Conservation (phyloP, 2,888 invertebrate genomes). For the Keiferia lycopersicella region DNA sequence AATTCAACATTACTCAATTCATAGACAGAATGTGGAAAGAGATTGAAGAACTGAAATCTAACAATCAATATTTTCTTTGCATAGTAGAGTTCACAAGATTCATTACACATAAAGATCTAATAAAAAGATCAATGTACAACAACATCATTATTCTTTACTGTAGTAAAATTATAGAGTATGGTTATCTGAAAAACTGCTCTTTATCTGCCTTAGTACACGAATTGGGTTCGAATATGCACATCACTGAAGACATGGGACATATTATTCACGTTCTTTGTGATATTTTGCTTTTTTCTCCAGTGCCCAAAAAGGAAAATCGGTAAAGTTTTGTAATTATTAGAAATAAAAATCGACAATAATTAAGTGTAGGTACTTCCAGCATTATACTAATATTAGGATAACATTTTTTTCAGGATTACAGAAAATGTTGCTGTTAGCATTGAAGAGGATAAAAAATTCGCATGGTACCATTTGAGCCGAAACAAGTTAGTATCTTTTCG, state of each 20-base stretch:
- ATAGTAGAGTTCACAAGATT: slow-evolving; percentile 65
- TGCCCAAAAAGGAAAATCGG: slow-evolving; percentile 80
- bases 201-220: slow-evolving; percentile 56
- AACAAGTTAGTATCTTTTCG: slow-evolving; percentile 46
- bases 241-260: slow-evolving; percentile 46
- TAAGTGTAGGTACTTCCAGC: not conserved
- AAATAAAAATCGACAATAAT: not conserved
- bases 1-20: slow-evolving; percentile 54
- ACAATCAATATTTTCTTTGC: slow-evolving; percentile 64
- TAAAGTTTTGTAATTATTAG: slow-evolving; percentile 38
- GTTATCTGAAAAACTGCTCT: slow-evolving; percentile 57
- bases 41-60: slow-evolving; percentile 72
- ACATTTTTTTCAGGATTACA: slow-evolving; percentile 58
- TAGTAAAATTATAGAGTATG: slow-evolving; percentile 64
- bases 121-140: slow-evolving; percentile 52
- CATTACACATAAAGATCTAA: slow-evolving; percentile 54
- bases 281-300: slow-evolving; percentile 71
- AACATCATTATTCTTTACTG: slow-evolving; percentile 58
- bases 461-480: slow-evolving; percentile 31
- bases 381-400: too few species aligned
- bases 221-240: slow-evolving; percentile 41
- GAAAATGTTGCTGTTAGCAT: slow-evolving; percentile 58
- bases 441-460: slow-evolving; percentile 47
- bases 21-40: slow-evolving; percentile 67
- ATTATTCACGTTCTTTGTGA: slow-evolving; percentile 67